phyloP scores from a whole-genome alignment of 1,140 invertebrate genomes.

The Aradophagus sp. region DNA sequence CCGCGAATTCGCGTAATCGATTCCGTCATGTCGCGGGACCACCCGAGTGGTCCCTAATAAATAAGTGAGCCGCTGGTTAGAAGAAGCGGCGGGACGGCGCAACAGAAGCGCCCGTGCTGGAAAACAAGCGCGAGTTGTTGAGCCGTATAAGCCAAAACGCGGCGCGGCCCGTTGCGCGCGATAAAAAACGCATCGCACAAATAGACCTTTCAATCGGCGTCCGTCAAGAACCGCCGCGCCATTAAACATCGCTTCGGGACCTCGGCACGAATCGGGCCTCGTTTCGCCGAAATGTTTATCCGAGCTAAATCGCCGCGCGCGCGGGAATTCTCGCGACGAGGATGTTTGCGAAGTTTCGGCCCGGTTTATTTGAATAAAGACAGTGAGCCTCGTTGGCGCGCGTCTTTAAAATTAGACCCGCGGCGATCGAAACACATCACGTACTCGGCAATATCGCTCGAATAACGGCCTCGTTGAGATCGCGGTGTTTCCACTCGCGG shows the following conservation, averaged over 20 bases:
- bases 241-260: too few species aligned
- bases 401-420: constrained; percentile 22
- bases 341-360: too few species aligned
- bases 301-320: too few species aligned
- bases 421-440: constrained; percentile 14
- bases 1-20: constrained; percentile 75
- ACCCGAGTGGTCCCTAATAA: constrained; percentile 74
- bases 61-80: constrained; percentile 73
- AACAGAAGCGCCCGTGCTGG: constrained; percentile 30
- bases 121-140: constrained; percentile 51
- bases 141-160: constrained; percentile 51
- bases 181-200: constrained; percentile 45
- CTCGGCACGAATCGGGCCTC: too few species aligned
- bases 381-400: too few species aligned
- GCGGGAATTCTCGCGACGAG: too few species aligned
- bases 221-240: too few species aligned
- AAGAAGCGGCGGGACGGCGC: constrained; percentile 30
- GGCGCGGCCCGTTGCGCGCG: constrained; percentile 9
- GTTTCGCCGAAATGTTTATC: too few species aligned
- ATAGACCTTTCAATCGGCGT: constrained; percentile 31
- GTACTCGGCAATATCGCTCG: constrained; percentile 15
- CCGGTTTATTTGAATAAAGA: too few species aligned
- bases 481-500: constrained; percentile 8
- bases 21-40: constrained; percentile 75
- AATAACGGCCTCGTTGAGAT: constrained; percentile 9